Conservation (phyloP, 2,888 invertebrate genomes). For the Polydrusus cervinus region DNA sequence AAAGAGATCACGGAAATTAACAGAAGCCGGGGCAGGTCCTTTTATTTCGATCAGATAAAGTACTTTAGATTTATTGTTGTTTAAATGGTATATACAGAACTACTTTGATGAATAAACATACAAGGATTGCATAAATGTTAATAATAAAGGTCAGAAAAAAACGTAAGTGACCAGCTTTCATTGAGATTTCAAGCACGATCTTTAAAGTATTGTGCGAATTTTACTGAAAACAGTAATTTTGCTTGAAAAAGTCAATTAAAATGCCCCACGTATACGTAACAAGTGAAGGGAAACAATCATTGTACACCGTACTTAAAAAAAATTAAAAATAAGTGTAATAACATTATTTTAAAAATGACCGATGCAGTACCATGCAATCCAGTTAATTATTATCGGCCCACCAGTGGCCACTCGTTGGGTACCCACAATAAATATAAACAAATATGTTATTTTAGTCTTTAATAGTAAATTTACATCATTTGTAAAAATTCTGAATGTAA, state of each 20-base stretch:
- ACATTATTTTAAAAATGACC: conserved; percentile 48
- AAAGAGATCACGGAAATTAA: conserved; percentile 38
- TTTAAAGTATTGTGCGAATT: conserved; percentile 18
- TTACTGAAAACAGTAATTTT: conserved; percentile 21
- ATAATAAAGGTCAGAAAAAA: conserved; percentile 27
- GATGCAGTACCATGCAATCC: conserved; percentile 49
- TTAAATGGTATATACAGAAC: conserved; percentile 29
- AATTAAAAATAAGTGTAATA: conserved; percentile 47
- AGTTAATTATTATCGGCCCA: conserved; percentile 34
- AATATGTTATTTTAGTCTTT: too few species aligned
- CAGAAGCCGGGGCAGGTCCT: conserved; percentile 38
- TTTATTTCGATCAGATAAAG: conserved; percentile 37
- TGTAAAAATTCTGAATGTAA: too few species aligned
- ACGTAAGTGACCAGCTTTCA: conserved; percentile 17
- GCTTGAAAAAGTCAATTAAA: conserved; percentile 36
- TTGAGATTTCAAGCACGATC: conserved; percentile 9
- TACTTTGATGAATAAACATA: conserved; percentile 31
- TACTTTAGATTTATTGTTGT: conserved; percentile 35
- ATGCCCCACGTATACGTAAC: conserved; percentile 35
- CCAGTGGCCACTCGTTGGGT: too few species aligned
- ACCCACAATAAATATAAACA: too few species aligned
- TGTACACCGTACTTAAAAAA: conserved; percentile 35
- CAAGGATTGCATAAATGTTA: conserved; percentile 27
- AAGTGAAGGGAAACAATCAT: conserved; percentile 49
- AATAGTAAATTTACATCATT: too few species aligned